Evolutionary conservation across 2,888 invertebrate genomes (phyloP), one percentile per base, ranked within the genome.

Genomic region (Linnaemya vulpina): DNA sequence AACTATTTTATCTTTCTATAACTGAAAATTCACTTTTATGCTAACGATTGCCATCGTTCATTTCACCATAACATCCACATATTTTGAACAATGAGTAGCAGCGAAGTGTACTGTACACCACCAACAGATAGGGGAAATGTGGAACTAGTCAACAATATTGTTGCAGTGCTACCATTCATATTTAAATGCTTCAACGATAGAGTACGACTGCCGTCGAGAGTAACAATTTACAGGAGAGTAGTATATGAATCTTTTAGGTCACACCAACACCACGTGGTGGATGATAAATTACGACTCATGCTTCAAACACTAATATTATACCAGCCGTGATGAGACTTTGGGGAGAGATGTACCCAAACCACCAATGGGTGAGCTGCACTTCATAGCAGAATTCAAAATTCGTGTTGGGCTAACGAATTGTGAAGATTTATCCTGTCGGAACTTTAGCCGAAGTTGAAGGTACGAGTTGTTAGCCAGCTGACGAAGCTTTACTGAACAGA

Each of bases 241-340:
- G 8, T 17, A 49, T 13, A 38, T 53, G n/a, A 17, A 35, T 60
- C 22, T 68, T 74, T 67, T 46, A 68, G 74, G 80, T 81, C 74
- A 81, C 40, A 38, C 51, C 58, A 73, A 7, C 46, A 87, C 86
- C 90, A 90, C 90, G 90, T 90, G 90, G 90, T 90, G 90, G 90
- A 89, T 80, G 83, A 80, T 80, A 87, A 87, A 38, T 75, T 20
- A 75, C 30, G 11, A 63, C 62, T 67, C 60, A 53, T 80, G 76
- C 73, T 77, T 81, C 80, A 80, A 62, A 78, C 40, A 76, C 86
- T 81, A 73, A 79, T 11, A 77, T 76, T 84, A 74, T 87, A 68
- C 78, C 60, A 86, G 78, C 79, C 35, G 55, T 11, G 20, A 11
- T 51, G 38, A 46, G 20, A 30, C 7, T 63, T 68, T 11, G 35